Percentiles rank a stretch among this genome's conserved stretches.
Conservation (phyloP, 2,888 invertebrate genomes). For the Aphodius granarius region DNA sequence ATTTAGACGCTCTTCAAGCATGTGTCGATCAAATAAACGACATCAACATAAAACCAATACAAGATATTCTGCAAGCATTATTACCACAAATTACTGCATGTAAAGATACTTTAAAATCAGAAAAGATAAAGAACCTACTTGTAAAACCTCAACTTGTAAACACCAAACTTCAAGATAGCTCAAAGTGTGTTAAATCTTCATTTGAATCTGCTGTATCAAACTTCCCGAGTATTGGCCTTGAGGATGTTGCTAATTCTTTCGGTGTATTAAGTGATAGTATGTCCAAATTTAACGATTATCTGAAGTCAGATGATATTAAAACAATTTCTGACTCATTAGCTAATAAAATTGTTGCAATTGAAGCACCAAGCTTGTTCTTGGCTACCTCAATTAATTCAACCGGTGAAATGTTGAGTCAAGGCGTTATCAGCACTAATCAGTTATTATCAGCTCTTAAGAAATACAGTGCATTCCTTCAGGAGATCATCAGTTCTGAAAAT, state of each 20-base stretch:
- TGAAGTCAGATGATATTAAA: background rate
- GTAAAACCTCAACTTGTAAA: background rate
- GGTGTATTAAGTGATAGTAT: background rate
- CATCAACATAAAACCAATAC: background rate
- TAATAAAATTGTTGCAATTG: background rate
- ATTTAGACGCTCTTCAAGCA: background rate
- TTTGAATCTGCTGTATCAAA: background rate
- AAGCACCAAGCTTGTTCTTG: background rate
- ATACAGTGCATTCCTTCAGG: background rate
- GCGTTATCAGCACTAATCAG: background rate
- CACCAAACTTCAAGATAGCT: background rate
- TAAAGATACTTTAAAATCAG: background rate
- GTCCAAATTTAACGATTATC: background rate
- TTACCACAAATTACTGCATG: background rate
- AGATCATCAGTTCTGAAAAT: background rate
- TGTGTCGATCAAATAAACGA: background rate
- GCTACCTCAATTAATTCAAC: background rate
- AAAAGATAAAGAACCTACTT: background rate
- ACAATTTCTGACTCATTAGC: background rate
- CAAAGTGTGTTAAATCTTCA: background rate
- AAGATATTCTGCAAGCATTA: background rate
- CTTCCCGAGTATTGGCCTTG: background rate
- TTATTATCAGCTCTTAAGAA: conserved; percentile 7
- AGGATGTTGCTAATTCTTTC: background rate
- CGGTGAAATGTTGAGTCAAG: background rate